Percentiles rank a stretch among this genome's conserved stretches.
These are phyloP conservation scores for Dasyurus viverrinus DNA, from an alignment of 2,113 vertebrate species.

Conservation along the genomic window DNA sequence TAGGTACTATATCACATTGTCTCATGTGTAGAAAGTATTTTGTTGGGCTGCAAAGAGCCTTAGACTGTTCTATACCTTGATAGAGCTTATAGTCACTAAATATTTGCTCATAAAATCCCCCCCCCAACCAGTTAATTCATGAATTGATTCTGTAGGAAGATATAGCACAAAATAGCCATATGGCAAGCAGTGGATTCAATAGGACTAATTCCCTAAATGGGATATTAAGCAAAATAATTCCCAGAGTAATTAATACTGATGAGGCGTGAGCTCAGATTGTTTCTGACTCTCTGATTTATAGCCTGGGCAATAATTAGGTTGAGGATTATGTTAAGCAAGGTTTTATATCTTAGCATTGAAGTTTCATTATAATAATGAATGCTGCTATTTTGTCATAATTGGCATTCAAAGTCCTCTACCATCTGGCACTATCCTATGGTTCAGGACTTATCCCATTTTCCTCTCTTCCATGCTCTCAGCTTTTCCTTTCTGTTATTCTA, in stretches of 20 bases:
- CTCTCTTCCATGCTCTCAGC: not conserved
- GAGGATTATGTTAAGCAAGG: not conserved
- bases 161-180: not conserved
- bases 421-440: not conserved
- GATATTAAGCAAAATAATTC: not conserved
- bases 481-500: not conserved
- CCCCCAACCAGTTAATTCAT: not conserved
- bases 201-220: not conserved
- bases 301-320: not conserved
- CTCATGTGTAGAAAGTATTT: not conserved
- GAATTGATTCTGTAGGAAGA: not conserved
- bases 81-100: not conserved
- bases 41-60: not conserved
- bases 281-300: not conserved
- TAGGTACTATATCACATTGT: not conserved
- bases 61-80: not conserved
- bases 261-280: not conserved
- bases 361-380: not conserved
- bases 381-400: not conserved
- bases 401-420: not conserved
- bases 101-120: not conserved
- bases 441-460: not conserved
- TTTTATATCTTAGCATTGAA: not conserved
- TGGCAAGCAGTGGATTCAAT: not conserved
- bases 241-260: not conserved